Evolutionary conservation across 2,113 vertebrate species (phyloP).

Genomic region (Anthoscopus minutus): DNA sequence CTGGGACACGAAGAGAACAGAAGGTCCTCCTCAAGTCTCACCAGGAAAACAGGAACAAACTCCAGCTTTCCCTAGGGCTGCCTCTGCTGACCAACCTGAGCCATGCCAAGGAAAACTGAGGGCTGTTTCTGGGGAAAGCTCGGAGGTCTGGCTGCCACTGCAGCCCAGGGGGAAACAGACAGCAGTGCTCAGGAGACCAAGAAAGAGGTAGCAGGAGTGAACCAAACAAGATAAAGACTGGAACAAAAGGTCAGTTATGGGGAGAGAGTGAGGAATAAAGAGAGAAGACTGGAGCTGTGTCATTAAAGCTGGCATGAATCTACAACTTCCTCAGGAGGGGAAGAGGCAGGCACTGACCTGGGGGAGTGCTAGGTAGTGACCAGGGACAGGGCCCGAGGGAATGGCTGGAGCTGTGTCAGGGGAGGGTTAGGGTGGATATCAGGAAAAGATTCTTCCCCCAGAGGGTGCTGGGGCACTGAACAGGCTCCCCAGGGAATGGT

Average conservation of each 20-base stretch:
- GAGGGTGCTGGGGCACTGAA: not conserved
- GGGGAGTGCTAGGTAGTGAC: not conserved
- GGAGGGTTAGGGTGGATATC: not conserved
- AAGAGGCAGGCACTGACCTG: not conserved
- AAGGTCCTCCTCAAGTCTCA: not conserved
- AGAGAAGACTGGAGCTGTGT: not conserved
- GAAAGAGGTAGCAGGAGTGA: not conserved
- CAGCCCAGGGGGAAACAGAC: not conserved
- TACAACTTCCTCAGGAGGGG: not conserved
- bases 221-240: not conserved
- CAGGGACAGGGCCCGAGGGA: rapidly evolving
- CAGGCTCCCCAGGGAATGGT: not conserved
- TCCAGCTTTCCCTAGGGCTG: not conserved
- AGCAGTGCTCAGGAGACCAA: not conserved
- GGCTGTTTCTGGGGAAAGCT: not conserved
- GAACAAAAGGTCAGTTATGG: not conserved
- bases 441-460: not conserved
- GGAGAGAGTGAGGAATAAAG: not conserved
- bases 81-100: not conserved
- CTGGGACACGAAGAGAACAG: not conserved
- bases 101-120: rapidly evolving
- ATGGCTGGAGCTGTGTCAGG: not conserved
- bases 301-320: not conserved
- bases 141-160: not conserved
- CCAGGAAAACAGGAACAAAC: not conserved